Base-by-base conservation (phyloP, 2,888 invertebrate genomes). In the Cosmia trapezina region DNA sequence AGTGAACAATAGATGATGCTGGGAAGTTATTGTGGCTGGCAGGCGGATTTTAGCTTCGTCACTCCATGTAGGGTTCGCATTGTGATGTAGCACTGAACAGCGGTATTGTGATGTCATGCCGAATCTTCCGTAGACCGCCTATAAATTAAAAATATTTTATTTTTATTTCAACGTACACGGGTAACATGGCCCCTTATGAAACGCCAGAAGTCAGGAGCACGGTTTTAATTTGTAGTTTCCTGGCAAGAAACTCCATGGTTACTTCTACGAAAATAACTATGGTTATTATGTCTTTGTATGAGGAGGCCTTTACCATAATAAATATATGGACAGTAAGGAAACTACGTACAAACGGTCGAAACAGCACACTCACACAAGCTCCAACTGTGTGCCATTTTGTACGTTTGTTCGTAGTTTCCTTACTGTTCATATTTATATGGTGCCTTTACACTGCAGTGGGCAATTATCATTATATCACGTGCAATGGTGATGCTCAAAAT, bases 21-120 rank as follows among this genome's bases (percentile, higher is more conserved):
- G 97, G 0, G 97, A 94, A 57, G 98, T 98, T 66, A 99, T 95
- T 79, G 98, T 98, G 28, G 98, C 97, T 0, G 99, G 99, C 51
- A 99, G 96, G 41, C 98, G 97, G 74, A 99, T 96, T 96, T 99
- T 99, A 61, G 99, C 97, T 95, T 99, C 99, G 93, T 99, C 99
- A 90, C 98, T 98, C 98, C 99, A 99, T 28, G 97, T 97, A 1
- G 99, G 99, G 78, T 97, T 97, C 1, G 98, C 98, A 91, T 97
- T 98, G 94, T 99, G 99, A 93, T 99, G 99, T 56, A 98, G 94
- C 6, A 99, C 99, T 68, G 97, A 96, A 94, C 98, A 98, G 17
- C 97, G 97, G 78, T 97, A 96, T 88, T 97, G 97, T 0, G 97
- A 96, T 17, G 98, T 97, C 95, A 95, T 94, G n/a, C 96, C 96